Evolutionary conservation across 1,140 invertebrate genomes (phyloP).

Genomic region (Colletes latitarsis): DNA sequence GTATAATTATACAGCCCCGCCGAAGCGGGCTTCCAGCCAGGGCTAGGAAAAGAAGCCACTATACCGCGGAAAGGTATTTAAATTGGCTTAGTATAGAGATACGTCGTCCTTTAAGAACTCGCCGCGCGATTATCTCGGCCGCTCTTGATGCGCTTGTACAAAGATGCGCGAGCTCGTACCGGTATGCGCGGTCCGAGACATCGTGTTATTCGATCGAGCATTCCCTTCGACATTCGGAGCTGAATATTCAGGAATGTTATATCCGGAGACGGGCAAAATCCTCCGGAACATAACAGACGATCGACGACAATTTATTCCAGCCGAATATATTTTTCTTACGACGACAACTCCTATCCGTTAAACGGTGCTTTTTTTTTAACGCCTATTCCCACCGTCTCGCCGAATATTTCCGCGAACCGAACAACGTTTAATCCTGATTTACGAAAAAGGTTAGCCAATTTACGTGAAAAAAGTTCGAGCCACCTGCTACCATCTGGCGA

Average conservation of each 20-base stretch:
- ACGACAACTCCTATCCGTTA: too few relatives aligned
- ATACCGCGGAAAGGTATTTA: slow-evolving; percentile 57
- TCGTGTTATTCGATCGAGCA: slow-evolving; percentile 34
- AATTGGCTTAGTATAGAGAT: slow-evolving; percentile 59
- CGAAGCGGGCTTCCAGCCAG: slow-evolving; percentile 36
- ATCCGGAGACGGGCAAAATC: background rate
- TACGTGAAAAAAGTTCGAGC: too few relatives aligned
- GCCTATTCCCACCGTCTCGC: too few relatives aligned
- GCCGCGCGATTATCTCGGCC: slow-evolving; percentile 60
- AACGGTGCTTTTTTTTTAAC: too few relatives aligned
- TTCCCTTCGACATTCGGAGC: slow-evolving; percentile 35
- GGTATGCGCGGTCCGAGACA: slow-evolving; percentile 37
- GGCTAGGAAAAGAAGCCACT: slow-evolving; percentile 48
- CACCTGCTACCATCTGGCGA: too few relatives aligned
- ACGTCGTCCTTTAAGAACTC: slow-evolving; percentile 56
- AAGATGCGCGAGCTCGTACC: background rate
- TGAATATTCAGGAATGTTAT: background rate
- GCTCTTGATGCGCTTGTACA: slow-evolving; percentile 23
- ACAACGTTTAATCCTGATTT: too few relatives aligned
- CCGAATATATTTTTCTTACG: background rate
- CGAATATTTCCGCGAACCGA: too few relatives aligned
- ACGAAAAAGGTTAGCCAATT: too few relatives aligned
- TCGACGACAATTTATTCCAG: background rate
- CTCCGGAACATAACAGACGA: background rate
- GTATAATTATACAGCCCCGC: slow-evolving; percentile 58